These are phyloP conservation scores for Gymnoscopelus microlampas DNA, from an alignment of 2,797 vertebrate genomes.

Conservation along the genomic window DNA sequence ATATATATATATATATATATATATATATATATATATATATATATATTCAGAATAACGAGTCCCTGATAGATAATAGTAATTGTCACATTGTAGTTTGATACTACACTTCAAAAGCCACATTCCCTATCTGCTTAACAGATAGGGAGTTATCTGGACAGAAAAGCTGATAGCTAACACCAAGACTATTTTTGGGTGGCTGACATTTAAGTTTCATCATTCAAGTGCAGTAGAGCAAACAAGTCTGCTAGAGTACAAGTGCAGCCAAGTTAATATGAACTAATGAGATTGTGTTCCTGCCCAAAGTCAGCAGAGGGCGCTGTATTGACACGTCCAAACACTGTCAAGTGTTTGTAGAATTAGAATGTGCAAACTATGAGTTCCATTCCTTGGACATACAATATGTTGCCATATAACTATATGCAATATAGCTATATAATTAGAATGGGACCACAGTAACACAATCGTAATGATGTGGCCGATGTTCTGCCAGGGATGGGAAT, in stretches of 20 bases:
- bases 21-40: too few relatives aligned
- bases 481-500: conserved; percentile 29
- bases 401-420: background rate
- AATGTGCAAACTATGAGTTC: background rate
- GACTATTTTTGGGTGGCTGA: conserved; percentile 17
- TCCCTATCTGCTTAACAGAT: background rate
- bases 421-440: conserved; percentile 6
- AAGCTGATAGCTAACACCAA: background rate
- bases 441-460: background rate
- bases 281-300: background rate
- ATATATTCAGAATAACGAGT: background rate
- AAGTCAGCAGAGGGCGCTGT: conserved; percentile 47
- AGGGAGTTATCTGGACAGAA: conserved; percentile 7
- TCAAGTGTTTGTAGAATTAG: background rate
- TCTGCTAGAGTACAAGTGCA: too few relatives aligned
- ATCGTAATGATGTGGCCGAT: conserved; percentile 22
- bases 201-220: conserved; percentile 26
- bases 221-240: too few relatives aligned
- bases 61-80: background rate
- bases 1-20: too few relatives aligned
- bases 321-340: background rate
- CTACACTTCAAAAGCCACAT: background rate
- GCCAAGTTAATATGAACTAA: conserved; percentile 14
- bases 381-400: background rate
- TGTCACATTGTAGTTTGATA: background rate